Evolutionary conservation across 2,113 vertebrate species (phyloP).

Genomic region (human): DNA sequence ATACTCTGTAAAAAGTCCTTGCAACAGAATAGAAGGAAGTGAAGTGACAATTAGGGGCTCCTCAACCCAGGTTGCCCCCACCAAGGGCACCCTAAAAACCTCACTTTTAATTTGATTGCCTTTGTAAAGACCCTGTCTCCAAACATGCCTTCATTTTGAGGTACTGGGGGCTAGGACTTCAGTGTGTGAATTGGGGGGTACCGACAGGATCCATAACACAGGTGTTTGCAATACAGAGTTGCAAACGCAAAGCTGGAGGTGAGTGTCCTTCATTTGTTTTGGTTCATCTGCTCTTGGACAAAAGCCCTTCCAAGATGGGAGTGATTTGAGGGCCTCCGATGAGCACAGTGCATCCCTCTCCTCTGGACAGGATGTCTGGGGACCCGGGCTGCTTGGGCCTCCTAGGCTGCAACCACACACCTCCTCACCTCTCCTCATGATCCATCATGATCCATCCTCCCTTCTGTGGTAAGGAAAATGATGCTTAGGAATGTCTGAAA

Average conservation of each 20-base stretch:
- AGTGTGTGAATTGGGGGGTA: neutral
- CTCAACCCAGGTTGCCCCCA: neutral
- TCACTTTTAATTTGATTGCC: neutral
- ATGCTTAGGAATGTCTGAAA: neutral
- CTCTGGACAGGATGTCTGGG: accelerated
- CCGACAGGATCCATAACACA: neutral
- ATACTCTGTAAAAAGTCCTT: neutral
- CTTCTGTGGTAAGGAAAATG: neutral
- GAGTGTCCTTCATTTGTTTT: neutral
- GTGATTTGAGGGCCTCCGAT: neutral
- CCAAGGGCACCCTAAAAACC: neutral
- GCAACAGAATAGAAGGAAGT: neutral
- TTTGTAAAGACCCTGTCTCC: neutral
- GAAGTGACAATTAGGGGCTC: neutral
- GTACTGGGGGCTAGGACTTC: neutral
- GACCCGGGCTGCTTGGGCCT: neutral
- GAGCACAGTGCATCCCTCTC: neutral
- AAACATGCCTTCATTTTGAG: neutral
- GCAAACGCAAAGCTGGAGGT: neutral
- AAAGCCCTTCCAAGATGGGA: neutral
- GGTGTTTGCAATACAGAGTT: neutral
- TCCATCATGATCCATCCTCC: accelerated
- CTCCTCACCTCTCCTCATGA: neutral
- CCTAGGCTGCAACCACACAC: neutral
- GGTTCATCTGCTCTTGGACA: neutral